phyloP scores from a whole-genome alignment of 2,888 invertebrate genomes.

The Napeogenes inachia region DNA sequence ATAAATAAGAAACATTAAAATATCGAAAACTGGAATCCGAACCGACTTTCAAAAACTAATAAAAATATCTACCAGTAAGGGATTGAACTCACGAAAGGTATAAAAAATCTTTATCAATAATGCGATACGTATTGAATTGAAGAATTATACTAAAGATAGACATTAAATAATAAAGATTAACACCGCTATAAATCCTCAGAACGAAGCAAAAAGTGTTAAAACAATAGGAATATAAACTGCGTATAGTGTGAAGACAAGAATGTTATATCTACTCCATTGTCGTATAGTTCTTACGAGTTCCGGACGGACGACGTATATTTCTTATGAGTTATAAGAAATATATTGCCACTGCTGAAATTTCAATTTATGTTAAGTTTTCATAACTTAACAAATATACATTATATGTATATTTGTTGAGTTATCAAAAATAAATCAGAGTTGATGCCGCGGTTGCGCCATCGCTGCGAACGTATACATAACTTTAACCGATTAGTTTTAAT shows the following conservation, averaged over 20 bases:
- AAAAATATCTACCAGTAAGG: too few species aligned
- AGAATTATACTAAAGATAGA: constrained; percentile 2
- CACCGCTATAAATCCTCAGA: neutral
- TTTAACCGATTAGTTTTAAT: too few species aligned
- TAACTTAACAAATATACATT: too few species aligned
- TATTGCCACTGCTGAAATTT: too few species aligned
- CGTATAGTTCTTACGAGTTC: neutral
- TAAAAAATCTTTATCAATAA: neutral
- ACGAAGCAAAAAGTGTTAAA: constrained; percentile 1
- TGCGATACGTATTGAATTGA: neutral
- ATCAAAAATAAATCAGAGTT: too few species aligned
- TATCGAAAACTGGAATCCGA: too few species aligned
- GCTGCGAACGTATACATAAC: too few species aligned
- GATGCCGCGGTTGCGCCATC: too few species aligned
- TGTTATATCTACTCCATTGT: neutral
- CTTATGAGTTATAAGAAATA: neutral
- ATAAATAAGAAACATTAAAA: too few species aligned
- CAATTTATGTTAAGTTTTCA: too few species aligned
- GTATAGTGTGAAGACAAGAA: constrained; percentile 3
- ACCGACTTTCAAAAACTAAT: too few species aligned
- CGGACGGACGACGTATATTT: neutral
- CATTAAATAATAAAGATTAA: constrained; percentile 6
- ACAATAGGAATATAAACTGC: constrained; percentile 4
- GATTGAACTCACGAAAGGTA: neutral
- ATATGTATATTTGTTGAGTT: too few species aligned